Percentiles rank a stretch among this genome's conserved stretches.
Evolutionary conservation across 1,140 invertebrate species (phyloP).

Genomic region (Caerostris extrusa): DNA sequence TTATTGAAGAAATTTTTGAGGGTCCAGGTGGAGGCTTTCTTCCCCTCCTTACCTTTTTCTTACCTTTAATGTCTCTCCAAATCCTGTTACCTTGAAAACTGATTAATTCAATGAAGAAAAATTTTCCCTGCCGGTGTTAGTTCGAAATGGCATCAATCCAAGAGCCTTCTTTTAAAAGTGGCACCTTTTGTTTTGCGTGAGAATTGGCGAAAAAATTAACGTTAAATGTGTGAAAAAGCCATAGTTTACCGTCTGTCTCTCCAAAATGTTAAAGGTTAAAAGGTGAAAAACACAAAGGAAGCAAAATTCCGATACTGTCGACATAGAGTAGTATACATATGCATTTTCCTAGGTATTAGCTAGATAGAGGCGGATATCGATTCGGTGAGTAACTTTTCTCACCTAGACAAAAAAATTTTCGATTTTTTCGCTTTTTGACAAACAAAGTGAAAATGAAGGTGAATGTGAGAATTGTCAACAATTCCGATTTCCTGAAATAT

Average conservation of each 20-base stretch:
- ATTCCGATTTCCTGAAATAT: too few species aligned
- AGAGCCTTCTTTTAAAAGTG: slow-evolving; percentile 30
- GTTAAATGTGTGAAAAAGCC: neutral
- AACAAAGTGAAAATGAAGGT: too few species aligned
- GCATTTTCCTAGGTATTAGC: neutral
- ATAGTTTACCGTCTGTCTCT: neutral
- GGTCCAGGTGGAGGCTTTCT: too few species aligned
- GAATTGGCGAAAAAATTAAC: neutral
- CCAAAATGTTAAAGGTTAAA: neutral
- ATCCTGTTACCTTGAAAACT: too few species aligned
- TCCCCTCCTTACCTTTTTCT: too few species aligned
- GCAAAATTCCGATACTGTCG: neutral
- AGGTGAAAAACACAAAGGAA: neutral
- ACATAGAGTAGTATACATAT: neutral
- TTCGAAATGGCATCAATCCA: too few species aligned
- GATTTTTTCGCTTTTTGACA: too few species aligned
- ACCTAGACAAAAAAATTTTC: neutral
- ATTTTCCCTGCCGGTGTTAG: too few species aligned
- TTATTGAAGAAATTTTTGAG: too few species aligned
- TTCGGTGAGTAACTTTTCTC: neutral
- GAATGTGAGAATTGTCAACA: too few species aligned
- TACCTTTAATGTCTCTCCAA: too few species aligned
- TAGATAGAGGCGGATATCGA: neutral
- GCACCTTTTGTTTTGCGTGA: slow-evolving; percentile 9
- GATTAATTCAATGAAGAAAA: too few species aligned